Percentiles rank a stretch among this genome's conserved stretches.
phyloP scores from a whole-genome alignment of 2,113 vertebrate species.

The Channa argus region DNA sequence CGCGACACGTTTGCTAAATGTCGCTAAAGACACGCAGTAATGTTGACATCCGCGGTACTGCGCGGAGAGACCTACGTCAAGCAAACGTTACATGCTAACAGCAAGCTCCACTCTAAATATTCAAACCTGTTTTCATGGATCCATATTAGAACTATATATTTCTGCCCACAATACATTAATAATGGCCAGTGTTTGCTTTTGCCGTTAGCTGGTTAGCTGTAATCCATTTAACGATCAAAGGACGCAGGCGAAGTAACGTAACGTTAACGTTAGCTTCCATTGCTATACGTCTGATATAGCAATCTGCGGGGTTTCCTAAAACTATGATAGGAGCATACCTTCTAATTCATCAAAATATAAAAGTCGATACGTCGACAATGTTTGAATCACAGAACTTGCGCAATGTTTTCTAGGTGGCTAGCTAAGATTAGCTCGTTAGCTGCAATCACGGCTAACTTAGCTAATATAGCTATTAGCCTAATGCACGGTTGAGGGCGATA shows the following conservation, averaged over 20 bases:
- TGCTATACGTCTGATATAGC: neutral
- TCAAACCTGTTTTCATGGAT: fast-evolving
- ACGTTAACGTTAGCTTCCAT: constrained; percentile 39
- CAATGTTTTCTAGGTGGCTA: neutral
- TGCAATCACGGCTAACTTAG: constrained; percentile 37
- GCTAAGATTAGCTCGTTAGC: constrained; percentile 57
- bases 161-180: neutral
- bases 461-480: constrained; percentile 52
- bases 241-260: constrained; percentile 5
- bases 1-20: constrained; percentile 49
- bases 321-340: neutral
- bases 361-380: neutral
- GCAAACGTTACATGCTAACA: neutral
- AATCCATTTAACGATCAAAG: constrained; percentile 15
- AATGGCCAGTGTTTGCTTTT: neutral
- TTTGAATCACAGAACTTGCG: neutral
- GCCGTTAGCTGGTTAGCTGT: constrained; percentile 5
- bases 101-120: fast-evolving
- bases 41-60: neutral
- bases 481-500: constrained; percentile 17
- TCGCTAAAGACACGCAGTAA: constrained; percentile 43
- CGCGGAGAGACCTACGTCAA: neutral
- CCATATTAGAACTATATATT: fast-evolving
- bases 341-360: neutral
- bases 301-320: neutral